Evolutionary conservation across 1,140 invertebrate genomes (phyloP).

Genomic region (Lerema accius): DNA sequence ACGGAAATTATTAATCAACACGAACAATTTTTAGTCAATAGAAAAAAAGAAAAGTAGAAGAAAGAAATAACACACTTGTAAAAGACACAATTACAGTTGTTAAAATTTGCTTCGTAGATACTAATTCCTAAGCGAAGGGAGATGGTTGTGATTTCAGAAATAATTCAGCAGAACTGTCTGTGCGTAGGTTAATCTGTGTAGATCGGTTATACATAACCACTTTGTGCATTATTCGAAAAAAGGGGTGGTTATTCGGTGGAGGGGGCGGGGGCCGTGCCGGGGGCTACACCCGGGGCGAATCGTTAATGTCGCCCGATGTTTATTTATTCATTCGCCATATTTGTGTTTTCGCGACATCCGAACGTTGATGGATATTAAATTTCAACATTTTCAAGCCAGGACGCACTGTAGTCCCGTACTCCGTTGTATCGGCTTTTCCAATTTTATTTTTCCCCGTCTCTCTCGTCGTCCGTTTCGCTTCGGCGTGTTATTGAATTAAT

Average conservation of each 20-base stretch:
- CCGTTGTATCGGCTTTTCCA: slow-evolving; percentile 11
- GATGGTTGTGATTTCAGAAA: too few species aligned
- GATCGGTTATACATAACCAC: slow-evolving; percentile 21
- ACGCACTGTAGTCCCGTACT: slow-evolving; percentile 2
- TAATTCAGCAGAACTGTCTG: not conserved
- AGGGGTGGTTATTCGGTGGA: not conserved
- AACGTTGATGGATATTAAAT: slow-evolving; percentile 42
- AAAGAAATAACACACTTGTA: too few species aligned
- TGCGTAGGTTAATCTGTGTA: not conserved
- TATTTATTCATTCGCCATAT: slow-evolving; percentile 36
- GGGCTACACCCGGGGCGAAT: slow-evolving; percentile 10
- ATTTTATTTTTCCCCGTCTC: slow-evolving; percentile 5
- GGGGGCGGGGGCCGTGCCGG: not conserved
- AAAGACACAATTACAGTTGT: too few species aligned
- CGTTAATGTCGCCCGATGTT: slow-evolving; percentile 33
- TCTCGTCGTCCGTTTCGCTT: slow-evolving; percentile 5
- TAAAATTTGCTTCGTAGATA: too few species aligned
- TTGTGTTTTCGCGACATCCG: slow-evolving; percentile 42
- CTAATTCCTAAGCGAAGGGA: too few species aligned
- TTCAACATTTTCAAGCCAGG: slow-evolving; percentile 34
- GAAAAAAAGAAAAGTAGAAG: too few species aligned
- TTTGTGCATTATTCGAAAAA: slow-evolving; percentile 19
- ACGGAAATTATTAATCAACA: too few species aligned
- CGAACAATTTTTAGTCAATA: too few species aligned
- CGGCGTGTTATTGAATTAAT: slow-evolving; percentile 26